Conservation (phyloP, 64 coral and sea anemone species). For the Anthopleura sola region DNA sequence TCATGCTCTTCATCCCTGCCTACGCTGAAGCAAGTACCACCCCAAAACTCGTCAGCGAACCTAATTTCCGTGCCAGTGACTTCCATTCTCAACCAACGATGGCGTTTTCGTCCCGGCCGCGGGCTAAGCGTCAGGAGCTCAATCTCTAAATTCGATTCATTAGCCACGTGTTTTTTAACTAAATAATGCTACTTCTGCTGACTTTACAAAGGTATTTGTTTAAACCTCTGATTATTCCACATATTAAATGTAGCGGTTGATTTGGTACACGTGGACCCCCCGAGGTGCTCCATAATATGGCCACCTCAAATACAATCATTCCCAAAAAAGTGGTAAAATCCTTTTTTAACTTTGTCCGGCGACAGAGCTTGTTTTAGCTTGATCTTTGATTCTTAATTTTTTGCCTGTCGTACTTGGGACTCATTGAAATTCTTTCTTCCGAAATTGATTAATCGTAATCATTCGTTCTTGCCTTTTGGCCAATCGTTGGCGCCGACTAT, state of each 20-base stretch:
- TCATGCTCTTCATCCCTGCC: not conserved
- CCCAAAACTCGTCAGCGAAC: not conserved
- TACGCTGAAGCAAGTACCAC: not conserved
- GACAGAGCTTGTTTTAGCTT: not conserved
- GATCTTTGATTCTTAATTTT: not conserved
- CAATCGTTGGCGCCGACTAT: not conserved
- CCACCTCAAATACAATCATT: not conserved
- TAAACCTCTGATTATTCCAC: conserved; percentile 25
- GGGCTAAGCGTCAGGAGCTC: not conserved
- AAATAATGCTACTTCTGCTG: not conserved
- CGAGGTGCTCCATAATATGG: not conserved
- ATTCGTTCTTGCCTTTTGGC: not conserved
- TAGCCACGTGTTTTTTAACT: conserved; percentile 18
- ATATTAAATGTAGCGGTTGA: conserved; percentile 24
- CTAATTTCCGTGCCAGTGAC: not conserved
- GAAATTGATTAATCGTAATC: too few species aligned
- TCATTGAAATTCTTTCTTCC: too few species aligned
- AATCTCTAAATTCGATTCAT: not conserved
- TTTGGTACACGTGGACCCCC: conserved; percentile 22
- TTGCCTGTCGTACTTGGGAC: not conserved
- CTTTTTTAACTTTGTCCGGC: not conserved
- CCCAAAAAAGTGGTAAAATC: not conserved
- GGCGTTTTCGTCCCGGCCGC: conserved; percentile 21
- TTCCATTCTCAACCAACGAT: not conserved
- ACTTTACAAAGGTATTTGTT: conserved; percentile 39